Percentiles rank a stretch among this genome's conserved stretches.
phyloP scores from a whole-genome alignment of 2,888 invertebrate genomes.

The Anthoptus insignis region DNA sequence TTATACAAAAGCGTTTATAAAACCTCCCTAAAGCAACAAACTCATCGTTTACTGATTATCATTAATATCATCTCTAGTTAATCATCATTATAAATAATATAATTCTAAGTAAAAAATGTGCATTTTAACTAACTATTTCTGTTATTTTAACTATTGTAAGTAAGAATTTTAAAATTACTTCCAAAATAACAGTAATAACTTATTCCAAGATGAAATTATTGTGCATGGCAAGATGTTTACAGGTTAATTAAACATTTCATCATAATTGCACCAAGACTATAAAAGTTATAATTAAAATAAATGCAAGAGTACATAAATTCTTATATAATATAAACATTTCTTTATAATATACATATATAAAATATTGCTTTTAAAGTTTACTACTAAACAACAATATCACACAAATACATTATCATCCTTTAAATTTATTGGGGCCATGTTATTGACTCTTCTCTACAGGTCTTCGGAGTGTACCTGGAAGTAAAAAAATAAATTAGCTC shows the following conservation, averaged over 20 bases:
- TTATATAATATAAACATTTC: constrained; percentile 9
- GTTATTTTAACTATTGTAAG: too few relatives aligned
- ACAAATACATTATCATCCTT: not conserved
- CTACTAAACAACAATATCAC: not conserved
- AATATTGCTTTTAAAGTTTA: not conserved
- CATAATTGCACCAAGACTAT: not conserved
- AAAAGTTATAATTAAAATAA: not conserved
- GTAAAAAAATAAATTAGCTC: too few relatives aligned
- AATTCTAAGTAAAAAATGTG: too few relatives aligned
- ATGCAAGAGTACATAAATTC: not conserved
- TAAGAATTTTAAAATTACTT: too few relatives aligned
- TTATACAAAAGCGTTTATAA: too few relatives aligned
- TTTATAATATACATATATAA: not conserved
- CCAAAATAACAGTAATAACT: not conserved
- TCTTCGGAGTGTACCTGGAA: constrained; percentile 9
- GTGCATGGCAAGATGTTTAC: not conserved
- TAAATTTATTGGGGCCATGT: not conserved
- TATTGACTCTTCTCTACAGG: not conserved
- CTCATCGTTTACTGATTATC: too few relatives aligned
- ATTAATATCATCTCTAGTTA: too few relatives aligned
- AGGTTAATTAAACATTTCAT: too few relatives aligned
- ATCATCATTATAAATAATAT: too few relatives aligned
- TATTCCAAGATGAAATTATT: not conserved
- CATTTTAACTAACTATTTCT: too few relatives aligned
- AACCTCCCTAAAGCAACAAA: too few relatives aligned